Conservation (phyloP, 2,797 vertebrate genomes). For the Cuniculus paca region DNA sequence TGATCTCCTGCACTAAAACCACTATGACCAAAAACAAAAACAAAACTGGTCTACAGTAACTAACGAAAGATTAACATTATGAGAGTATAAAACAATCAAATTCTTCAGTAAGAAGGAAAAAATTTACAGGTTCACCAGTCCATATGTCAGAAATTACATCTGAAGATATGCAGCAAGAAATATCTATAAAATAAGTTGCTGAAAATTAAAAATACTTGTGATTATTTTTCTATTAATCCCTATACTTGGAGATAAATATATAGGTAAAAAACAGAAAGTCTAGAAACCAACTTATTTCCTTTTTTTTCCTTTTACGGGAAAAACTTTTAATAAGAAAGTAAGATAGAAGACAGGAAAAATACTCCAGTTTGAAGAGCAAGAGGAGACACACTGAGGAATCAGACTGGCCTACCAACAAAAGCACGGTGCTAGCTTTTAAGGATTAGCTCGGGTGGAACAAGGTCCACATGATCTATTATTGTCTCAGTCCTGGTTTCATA, state of each 20-base stretch:
- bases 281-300: not conserved
- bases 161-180: not conserved
- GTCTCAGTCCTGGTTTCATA: not conserved
- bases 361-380: not conserved
- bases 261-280: not conserved
- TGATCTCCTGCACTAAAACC: not conserved
- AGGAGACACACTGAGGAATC: not conserved
- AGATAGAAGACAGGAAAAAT: not conserved
- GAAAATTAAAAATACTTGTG: constrained; percentile 4
- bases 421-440: not conserved
- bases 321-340: not conserved
- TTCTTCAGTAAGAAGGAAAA: not conserved
- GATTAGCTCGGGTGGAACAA: not conserved
- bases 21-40: not conserved
- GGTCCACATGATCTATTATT: not conserved
- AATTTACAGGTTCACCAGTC: not conserved
- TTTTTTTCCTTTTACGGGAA: not conserved
- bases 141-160: not conserved
- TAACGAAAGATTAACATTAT: not conserved
- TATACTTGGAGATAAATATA: not conserved
- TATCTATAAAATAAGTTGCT: not conserved
- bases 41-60: not conserved
- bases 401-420: not conserved
- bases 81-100: not conserved
- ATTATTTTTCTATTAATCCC: not conserved